phyloP scores from a whole-genome alignment of 2,113 vertebrate species.

The Corynorhinus townsendii region DNA sequence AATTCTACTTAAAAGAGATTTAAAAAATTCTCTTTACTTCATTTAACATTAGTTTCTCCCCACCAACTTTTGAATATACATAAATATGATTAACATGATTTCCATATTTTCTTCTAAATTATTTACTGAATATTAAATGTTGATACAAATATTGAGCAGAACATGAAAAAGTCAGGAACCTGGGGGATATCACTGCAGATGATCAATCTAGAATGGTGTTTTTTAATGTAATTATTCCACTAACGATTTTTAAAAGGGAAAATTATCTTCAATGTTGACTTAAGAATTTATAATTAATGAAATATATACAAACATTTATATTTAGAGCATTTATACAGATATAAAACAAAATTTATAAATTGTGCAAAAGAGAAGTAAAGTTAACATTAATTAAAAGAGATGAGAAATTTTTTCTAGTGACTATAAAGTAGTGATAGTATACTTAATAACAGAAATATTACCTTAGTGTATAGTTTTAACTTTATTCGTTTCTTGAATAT shows the following conservation, averaged over 20 bases:
- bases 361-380: neutral
- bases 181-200: neutral
- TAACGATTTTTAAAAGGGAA: neutral
- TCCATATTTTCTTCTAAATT: conserved; percentile 20
- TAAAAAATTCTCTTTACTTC: neutral
- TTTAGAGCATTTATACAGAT: neutral
- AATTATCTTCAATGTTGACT: neutral
- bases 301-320: neutral
- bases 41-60: neutral
- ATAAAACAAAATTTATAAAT: neutral
- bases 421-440: neutral
- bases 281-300: neutral
- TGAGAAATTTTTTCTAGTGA: neutral
- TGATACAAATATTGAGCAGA: conserved; percentile 20
- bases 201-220: neutral
- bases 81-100: neutral
- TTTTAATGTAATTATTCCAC: neutral
- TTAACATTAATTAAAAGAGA: neutral
- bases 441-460: neutral
- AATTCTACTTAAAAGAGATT: conserved; percentile 11
- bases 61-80: neutral
- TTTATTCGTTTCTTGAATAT: neutral
- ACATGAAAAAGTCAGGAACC: neutral
- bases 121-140: conserved; percentile 22
- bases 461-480: neutral